Base-by-base conservation (phyloP, 2,113 vertebrate species). In the Struthio camelus region DNA sequence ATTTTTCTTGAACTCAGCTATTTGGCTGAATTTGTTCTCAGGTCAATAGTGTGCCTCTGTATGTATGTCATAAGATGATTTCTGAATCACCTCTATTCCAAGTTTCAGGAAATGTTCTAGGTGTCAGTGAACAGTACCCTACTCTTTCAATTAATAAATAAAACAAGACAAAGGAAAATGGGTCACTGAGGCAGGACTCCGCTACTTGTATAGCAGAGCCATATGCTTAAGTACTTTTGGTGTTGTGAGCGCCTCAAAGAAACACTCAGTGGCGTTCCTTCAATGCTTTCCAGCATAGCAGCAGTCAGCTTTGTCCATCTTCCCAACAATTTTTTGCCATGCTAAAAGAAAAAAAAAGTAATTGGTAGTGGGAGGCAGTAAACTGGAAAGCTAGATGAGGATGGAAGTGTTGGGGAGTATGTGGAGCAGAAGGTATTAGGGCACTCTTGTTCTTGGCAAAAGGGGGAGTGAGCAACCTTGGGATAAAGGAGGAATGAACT, bases 381-480 rank as follows among this genome's bases (percentile, higher is more conserved):
- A 90, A 62, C 78, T 66, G 8, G 72, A 80, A 92, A 53, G 14
- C 50, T n/a, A 5, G 7, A 27, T 66, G 30, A 80, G 36, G 11
- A 50, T 70, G 6, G 23, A 17, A 44, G 4, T 9, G 1, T 17
- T 32, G 24, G 1, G 0, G 53, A 73, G 30, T 16, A 80, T 30
- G 30, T 44, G 40, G 36, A 73, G 58, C 8, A 28, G 34, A 82
- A 70, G 32, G 61, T 14, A 24, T 5, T 4, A 70, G 44, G 24
- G 16, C 3, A 2, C 18, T 84, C n/a, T 70, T 2, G 8, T 85
- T 65, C 42, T 38, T 80, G 8, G 32, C 9, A 64, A 40, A 24
- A 36, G 14, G n/a, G 67, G 34, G 23, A 40, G 15, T 9, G 27
- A 46, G 9, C 23, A 78, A 20, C 4, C 7, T 34, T 58, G 40